Evolutionary conservation across 2,888 invertebrate genomes (phyloP), one percentile per base, ranked within the genome.

Genomic region (Pedicia rivosa): DNA sequence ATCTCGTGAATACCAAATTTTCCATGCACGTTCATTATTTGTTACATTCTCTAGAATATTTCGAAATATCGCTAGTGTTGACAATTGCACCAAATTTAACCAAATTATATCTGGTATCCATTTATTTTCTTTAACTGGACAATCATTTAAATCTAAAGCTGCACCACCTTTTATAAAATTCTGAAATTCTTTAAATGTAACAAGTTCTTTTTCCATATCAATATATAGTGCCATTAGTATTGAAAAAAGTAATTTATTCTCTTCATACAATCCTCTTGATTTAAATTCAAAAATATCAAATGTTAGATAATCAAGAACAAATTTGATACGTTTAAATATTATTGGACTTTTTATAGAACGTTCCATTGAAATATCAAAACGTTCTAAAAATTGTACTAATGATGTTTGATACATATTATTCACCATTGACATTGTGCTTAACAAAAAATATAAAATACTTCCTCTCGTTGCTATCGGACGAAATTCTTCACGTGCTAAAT

Each of bases 371-470:
- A 77, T 61, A 49, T 84, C 83, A 51, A 86, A 84, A 20, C 83
- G 62, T 50, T 80, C 80, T 37, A 84, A 59, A 54, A 84, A 84
- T 57, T 82, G 82, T 16, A 72, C 74, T 35, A 84, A 59, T 0
- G 84, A 80, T 0, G 82, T 84, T 60, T 86, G 84, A 48, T 86
- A 86, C 84, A 84, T 86, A 49, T 68, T 70, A 57, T 84, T 83
- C 1, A 84, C 84, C 49, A 78, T 68, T 3, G 80, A 70, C 83
- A 86, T 83, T 51, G 81, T 82, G 50, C 78, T 79, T 40, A 83
- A 72, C 39, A 84, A 61, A 58, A 84, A 86, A 50, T 84, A 86
- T 8, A 84, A 59, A 14, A 83, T 81, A 37, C 81, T 82, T 8
- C 83, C 83, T 30, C 82, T 67, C 0, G 76, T 74, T 2, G 83